Evolutionary conservation across 2,797 vertebrate species (phyloP), one percentile per base, ranked within the genome.

Genomic region (Gouania willdenowi): DNA sequence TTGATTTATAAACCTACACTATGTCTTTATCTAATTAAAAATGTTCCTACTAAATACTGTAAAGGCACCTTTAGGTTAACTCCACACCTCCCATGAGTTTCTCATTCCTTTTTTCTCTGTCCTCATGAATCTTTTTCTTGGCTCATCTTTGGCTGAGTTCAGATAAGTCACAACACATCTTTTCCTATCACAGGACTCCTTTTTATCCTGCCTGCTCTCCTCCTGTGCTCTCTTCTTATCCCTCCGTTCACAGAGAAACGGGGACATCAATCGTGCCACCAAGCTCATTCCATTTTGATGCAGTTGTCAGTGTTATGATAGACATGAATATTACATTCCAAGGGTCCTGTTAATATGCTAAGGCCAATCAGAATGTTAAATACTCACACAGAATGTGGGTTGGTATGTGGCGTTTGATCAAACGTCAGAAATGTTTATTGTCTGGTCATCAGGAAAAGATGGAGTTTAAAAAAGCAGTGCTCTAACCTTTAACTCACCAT

Each of bases 311-410:
- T 51, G 75, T 73, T 66, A 68, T 71, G 70, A 73, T 36, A 40
- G 36, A 42, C 64, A 82, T 80, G 35, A 83, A 85, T 86, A 81
- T 84, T 88, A 66, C 58, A 84, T 85, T 63, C 66, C 37, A 50
- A 19, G 3, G 28, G n/a, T 17, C 15, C 37, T 20, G 71, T 80
- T 76, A 77, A 75, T 77, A 82, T 75, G 62, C 77, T 38, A 10
- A 56, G 48, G 53, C 51, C 58, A 23, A 54, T 66, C 67, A 73
- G 72, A 79, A 81, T 75, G 67, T 79, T 84, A 64, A 81, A 74
- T 77, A 79, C 77, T 72, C 57, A 11, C 61, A 85, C 79, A 87
- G 40, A 83, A 54, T 60, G 45, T 51, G 58, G 65, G 57, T 81
- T 71, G 59, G 58, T 21, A 44, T 47, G 58, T 49, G 57, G 48